Base-by-base conservation (phyloP, 2,888 invertebrate genomes). In the Holacanthella duospinosa region DNA sequence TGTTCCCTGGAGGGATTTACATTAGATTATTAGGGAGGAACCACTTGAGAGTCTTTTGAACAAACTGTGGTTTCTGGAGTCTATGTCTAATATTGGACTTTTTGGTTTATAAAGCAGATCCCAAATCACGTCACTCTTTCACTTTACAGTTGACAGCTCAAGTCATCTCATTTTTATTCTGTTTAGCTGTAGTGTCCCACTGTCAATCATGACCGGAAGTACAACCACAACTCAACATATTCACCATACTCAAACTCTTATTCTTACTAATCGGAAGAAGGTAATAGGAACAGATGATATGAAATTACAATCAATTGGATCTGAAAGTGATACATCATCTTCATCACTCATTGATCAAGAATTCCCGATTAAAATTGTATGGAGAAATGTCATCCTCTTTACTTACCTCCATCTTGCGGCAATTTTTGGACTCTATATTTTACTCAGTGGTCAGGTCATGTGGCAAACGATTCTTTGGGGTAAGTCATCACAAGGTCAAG, bases 321-420 rank as follows among this genome's bases (percentile, higher is more conserved):
- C 6, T 16, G 48, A 21, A 48, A 48, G 28, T n/a, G n/a, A n/a
- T n/a, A n/a, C n/a, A n/a, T n/a, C n/a, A n/a, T n/a, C n/a, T n/a
- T n/a, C n/a, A 9, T 36, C 58, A 21, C 58, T 58, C 16, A 58
- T 58, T 43, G 43, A 58, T 2, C 58, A 58, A 29, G 36, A 28
- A 43, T 58, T 58, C 58, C 66, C 63, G 21, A 57, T 71, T 21
- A 60, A 75, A 54, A 77, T 87, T 56, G 91, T 92, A 2, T 92
- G 91, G 91, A 82, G 87, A 71, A 92, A 91, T 76, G 86, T 92
- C 58, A 77, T 86, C 24, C 80, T 87, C 1, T 90, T 92, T 75
- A 78, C 80, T 12, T 87, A 86, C 75, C 82, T 92, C 65, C 91
- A 92, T 75, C 44, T 84, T 55, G 86, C 86, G 2, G 87, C 89